Evolutionary conservation across 1,140 invertebrate genomes (phyloP).

Genomic region (Macrobrachium nipponense): DNA sequence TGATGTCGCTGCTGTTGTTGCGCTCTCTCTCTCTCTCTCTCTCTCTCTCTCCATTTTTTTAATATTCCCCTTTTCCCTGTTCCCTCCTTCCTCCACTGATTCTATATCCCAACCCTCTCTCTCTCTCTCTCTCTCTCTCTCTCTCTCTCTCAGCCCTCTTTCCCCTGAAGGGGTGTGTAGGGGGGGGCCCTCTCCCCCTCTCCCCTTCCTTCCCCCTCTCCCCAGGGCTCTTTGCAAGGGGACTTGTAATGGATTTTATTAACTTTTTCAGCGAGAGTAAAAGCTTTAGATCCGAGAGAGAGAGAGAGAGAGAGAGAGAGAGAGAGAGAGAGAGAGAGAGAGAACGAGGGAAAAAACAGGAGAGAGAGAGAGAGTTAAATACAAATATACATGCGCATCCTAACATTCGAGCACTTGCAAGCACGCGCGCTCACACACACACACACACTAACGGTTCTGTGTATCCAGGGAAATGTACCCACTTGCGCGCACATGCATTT

Average conservation of each 20-base stretch:
- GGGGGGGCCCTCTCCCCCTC: no score
- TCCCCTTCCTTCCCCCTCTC: neutral
- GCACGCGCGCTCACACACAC: neutral
- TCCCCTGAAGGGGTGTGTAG: no score
- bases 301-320: constrained; percentile 26
- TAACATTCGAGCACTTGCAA: neutral
- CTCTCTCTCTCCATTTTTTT: neutral
- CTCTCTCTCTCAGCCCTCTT: no score
- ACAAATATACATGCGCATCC: no score
- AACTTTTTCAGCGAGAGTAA: neutral
- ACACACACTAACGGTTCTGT: neutral
- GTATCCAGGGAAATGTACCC: no score
- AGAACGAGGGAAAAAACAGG: constrained; percentile 4
- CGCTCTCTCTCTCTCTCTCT: neutral
- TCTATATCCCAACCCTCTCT: neutral
- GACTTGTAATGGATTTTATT: no score
- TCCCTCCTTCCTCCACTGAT: neutral
- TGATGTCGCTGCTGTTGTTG: neutral
- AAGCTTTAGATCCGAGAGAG: neutral
- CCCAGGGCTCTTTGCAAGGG: neutral
- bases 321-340: constrained; percentile 20
- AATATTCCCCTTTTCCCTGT: neutral
- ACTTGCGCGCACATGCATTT: no score
- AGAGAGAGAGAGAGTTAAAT: constrained; percentile 11
- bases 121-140: no score